Percentiles rank a stretch among this genome's conserved stretches.
Evolutionary conservation across 2,888 invertebrate species (phyloP).

Genomic region (Macropis europaea): DNA sequence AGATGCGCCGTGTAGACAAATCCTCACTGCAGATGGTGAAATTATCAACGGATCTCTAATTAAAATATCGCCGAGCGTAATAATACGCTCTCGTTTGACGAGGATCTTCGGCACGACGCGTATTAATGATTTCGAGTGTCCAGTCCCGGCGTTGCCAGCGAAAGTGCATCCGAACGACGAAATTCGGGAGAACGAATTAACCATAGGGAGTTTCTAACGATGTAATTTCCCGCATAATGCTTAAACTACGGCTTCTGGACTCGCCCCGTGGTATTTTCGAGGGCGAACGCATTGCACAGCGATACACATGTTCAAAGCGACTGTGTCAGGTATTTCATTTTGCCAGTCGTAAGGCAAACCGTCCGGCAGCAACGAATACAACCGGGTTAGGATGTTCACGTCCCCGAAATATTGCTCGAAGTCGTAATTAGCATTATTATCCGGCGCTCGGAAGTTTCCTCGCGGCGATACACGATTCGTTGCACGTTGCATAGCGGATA

Average conservation of each 20-base stretch:
- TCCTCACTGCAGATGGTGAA: no score
- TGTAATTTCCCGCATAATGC: slow-evolving; percentile 23
- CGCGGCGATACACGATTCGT: slow-evolving; percentile 38
- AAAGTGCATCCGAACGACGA: background rate
- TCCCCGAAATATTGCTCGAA: slow-evolving; percentile 44
- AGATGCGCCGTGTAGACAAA: no score
- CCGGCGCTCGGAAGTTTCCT: slow-evolving; percentile 27
- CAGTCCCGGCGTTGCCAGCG: background rate
- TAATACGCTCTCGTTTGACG: background rate
- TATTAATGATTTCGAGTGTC: no score
- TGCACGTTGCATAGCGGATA: slow-evolving; percentile 44
- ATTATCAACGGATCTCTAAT: no score
- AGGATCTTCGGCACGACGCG: background rate
- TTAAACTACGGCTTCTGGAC: slow-evolving; percentile 16
- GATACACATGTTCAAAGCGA: slow-evolving; percentile 14
- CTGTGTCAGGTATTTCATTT: slow-evolving; percentile 30
- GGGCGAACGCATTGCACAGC: slow-evolving; percentile 2
- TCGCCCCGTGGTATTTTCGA: slow-evolving; percentile 20
- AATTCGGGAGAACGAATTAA: slow-evolving; percentile 25
- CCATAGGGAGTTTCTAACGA: slow-evolving; percentile 24
- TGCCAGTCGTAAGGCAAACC: slow-evolving; percentile 7
- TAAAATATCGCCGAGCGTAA: background rate
- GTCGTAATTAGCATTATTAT: slow-evolving; percentile 50
- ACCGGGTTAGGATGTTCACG: slow-evolving; percentile 11
- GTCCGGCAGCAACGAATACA: background rate